Conservation (phyloP, 2,797 vertebrate genomes). For the Scolopax rusticola region DNA sequence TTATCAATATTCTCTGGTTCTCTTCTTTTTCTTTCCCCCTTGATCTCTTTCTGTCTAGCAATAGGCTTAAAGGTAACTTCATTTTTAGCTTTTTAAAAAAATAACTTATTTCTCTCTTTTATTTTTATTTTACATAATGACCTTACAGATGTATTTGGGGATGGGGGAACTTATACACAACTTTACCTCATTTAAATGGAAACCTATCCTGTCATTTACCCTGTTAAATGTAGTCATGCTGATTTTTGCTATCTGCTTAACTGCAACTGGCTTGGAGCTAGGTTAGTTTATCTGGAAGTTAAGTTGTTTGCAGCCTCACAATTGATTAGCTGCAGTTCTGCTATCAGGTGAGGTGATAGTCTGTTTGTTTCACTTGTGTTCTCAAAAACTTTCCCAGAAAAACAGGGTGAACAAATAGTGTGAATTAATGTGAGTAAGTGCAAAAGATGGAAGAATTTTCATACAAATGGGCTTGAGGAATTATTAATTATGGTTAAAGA, state of each 20-base stretch:
- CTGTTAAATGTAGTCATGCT: slow-evolving; percentile 13
- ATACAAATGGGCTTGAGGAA: neutral
- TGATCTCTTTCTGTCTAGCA: neutral
- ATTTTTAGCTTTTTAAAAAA: slow-evolving; percentile 35
- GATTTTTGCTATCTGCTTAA: neutral
- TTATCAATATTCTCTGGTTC: slow-evolving; percentile 15
- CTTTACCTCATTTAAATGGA: slow-evolving; percentile 62
- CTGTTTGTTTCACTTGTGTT: neutral
- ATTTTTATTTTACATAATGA: slow-evolving; percentile 47
- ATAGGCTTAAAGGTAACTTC: neutral
- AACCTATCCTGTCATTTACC: slow-evolving; percentile 8
- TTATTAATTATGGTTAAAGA: neutral
- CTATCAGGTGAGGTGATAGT: neutral
- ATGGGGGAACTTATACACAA: slow-evolving; percentile 1
- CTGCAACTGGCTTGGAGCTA: neutral
- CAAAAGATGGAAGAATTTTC: neutral
- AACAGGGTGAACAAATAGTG: neutral
- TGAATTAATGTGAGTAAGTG: slow-evolving; percentile 1
- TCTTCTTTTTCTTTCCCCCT: neutral
- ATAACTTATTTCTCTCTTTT: slow-evolving; percentile 47
- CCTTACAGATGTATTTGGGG: slow-evolving; percentile 30
- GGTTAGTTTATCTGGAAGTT: neutral
- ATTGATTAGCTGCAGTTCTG: slow-evolving; percentile 3
- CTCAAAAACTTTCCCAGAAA: neutral
- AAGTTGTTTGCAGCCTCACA: neutral